These are phyloP conservation scores for Bruchidius siliquastri DNA, from an alignment of 2,888 invertebrate species.

Conservation along the genomic window DNA sequence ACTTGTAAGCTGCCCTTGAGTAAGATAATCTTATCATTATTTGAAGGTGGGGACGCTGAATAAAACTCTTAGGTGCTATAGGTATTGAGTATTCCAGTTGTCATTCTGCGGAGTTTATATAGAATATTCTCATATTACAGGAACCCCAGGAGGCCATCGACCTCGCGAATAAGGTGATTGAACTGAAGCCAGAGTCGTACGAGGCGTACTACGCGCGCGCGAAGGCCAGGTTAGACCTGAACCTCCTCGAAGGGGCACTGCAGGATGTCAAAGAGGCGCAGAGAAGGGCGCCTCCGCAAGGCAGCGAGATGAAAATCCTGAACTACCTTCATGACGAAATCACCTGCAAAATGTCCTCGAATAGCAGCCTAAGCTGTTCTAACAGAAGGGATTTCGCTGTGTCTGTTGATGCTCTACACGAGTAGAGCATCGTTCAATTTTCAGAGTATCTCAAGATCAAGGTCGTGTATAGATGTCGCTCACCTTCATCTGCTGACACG, in stretches of 20 bases:
- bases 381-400: constrained; percentile 40
- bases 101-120: too few species aligned
- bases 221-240: constrained; percentile 76
- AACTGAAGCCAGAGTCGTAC: constrained; percentile 79
- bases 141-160: constrained; percentile 83
- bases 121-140: constrained; percentile 46
- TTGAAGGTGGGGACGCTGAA: too few species aligned
- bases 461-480: too few species aligned
- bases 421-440: constrained; percentile 24
- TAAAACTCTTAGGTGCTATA: too few species aligned
- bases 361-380: constrained; percentile 26
- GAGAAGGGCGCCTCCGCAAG: constrained; percentile 62
- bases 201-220: constrained; percentile 91
- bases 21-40: too few species aligned
- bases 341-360: constrained; percentile 49
- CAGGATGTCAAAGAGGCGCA: constrained; percentile 79
- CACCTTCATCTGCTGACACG: too few species aligned
- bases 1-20: too few species aligned
- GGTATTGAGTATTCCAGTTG: too few species aligned
- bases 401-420: constrained; percentile 45
- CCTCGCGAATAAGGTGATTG: constrained; percentile 80
- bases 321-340: constrained; percentile 72
- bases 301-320: constrained; percentile 65
- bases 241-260: constrained; percentile 68
- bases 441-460: neutral